Conservation (phyloP, 2,888 invertebrate species). For the Nesidiocoris tenuis region DNA sequence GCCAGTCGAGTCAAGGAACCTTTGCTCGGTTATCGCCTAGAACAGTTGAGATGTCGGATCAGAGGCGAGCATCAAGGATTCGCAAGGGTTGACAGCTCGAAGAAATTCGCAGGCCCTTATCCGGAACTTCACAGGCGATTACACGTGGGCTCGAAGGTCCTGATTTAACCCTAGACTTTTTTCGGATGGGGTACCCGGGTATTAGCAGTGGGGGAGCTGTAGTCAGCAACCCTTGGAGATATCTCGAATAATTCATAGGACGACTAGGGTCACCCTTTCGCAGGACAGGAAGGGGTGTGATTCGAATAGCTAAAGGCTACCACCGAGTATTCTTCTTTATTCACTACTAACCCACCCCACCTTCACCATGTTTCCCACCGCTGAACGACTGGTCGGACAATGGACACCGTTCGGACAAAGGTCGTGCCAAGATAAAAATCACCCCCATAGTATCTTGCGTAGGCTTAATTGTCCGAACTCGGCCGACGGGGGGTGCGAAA, state of each 20-base stretch:
- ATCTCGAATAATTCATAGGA: conserved; percentile 39
- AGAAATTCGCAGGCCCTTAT: conserved; percentile 15
- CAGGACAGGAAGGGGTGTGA: neutral
- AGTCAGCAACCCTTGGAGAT: conserved; percentile 13
- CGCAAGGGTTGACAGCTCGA: neutral
- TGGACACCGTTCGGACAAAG: conserved; percentile 24
- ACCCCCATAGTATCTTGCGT: neutral
- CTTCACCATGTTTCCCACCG: neutral
- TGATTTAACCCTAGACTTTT: neutral
- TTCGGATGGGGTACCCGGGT: neutral
- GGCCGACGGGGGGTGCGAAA: conserved; percentile 35
- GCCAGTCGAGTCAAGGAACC: too few species aligned
- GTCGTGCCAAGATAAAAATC: conserved; percentile 36
- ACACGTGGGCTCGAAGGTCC: conserved; percentile 29
- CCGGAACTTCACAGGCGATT: conserved; percentile 40
- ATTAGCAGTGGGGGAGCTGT: neutral
- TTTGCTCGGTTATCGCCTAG: neutral
- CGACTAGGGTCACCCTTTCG: neutral
- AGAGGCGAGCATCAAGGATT: neutral
- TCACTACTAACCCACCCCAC: neutral
- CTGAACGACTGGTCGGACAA: neutral
- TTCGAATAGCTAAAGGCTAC: neutral
- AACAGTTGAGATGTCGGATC: neutral
- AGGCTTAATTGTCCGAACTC: conserved; percentile 19
- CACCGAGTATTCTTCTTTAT: neutral